Base-by-base conservation (phyloP, 2,888 invertebrate species). In the Sinopyrophorus schimmeli region DNA sequence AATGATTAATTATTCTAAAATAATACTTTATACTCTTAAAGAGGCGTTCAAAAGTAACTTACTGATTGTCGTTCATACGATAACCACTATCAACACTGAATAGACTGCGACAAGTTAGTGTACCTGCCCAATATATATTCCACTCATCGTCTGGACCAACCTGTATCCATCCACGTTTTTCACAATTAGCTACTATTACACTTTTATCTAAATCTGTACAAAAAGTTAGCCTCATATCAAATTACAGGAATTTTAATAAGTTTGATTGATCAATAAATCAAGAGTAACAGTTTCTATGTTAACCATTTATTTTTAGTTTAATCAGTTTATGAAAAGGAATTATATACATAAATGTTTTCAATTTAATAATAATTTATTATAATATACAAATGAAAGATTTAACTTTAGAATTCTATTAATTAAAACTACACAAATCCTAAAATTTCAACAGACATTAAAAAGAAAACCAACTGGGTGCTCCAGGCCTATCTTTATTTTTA, bases 121-220 rank as follows among this genome's bases (percentile, higher is more conserved):
- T 92, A 47, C 88, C 89, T 2, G 94, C 90, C 94, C 95, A 96
- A 71, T 96, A 96, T 68, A 95, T 87, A 71, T 96, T 93, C 95
- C 95, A 96, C 62, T 94, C 92, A 65, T 93, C 94, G 60, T 94
- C 92, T 0, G 90, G 86, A 0, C 84, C 83, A 1, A 92, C 94
- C 71, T 89, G 87, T 5, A 79, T 74, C 95, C 96, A 96, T 6
- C 92, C 92, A 39, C 94, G 80, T 64, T 92, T 89, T 61, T 94
- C 92, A 68, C 95, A 95, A 74, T 93, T 96, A 60, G 87, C 89
- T 37, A 92, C 81, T 46, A 96, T 81, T 5, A 95, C 94, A 12
- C 93, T 94, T 72, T 94, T 95, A 66, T 96, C 96, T 66, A 93
- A 80, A 72, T 93, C 92, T n/a, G 90, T 89, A 65, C 88, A 89